Base-by-base conservation (phyloP, 1,140 invertebrate genomes). In the Rhyzopertha dominica region DNA sequence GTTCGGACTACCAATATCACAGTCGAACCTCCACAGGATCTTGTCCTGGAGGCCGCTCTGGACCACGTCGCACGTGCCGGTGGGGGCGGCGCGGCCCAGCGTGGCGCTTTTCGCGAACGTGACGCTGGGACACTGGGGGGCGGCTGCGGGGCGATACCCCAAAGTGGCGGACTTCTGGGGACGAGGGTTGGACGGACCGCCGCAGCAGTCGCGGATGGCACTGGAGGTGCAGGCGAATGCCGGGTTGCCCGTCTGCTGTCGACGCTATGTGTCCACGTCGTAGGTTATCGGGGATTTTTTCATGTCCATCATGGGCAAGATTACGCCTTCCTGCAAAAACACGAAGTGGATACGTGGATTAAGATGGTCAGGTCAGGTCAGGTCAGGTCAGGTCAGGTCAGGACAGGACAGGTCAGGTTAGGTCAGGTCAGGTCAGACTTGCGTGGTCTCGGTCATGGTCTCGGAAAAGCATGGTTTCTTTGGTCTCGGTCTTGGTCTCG, bases 301-400 rank as follows among this genome's bases (percentile, higher is more conserved):
- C 44, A 74, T 53, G 44, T 77, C 75, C 44, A 74, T 68, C 67
- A 76, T 73, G 26, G 74, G 74, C 25, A 78, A 58, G 22, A 76
- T 66, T 1, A 74, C 72, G 17, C 75, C 73, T 44, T 76, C 73
- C 69, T 75, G 60, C 10, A 51, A 61, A 23, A 19, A 35, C 16
- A 16, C 7, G n/a, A 39, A n/a, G n/a, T n/a, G n/a, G n/a, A n/a
- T n/a, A n/a, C n/a, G n/a, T n/a, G n/a, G n/a, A n/a, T n/a, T n/a
- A n/a, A n/a, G n/a, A n/a, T n/a, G n/a, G n/a, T n/a, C n/a, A n/a
- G n/a, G n/a, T n/a, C n/a, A n/a, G n/a, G n/a, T n/a, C n/a, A n/a
- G n/a, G n/a, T n/a, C n/a, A n/a, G n/a, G n/a, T n/a, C n/a, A n/a
- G n/a, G n/a, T n/a, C n/a, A n/a, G n/a, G n/a, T n/a, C n/a, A n/a